These are phyloP conservation scores for Lagodon rhomboides DNA, from an alignment of 2,797 vertebrate species.

Conservation along the genomic window DNA sequence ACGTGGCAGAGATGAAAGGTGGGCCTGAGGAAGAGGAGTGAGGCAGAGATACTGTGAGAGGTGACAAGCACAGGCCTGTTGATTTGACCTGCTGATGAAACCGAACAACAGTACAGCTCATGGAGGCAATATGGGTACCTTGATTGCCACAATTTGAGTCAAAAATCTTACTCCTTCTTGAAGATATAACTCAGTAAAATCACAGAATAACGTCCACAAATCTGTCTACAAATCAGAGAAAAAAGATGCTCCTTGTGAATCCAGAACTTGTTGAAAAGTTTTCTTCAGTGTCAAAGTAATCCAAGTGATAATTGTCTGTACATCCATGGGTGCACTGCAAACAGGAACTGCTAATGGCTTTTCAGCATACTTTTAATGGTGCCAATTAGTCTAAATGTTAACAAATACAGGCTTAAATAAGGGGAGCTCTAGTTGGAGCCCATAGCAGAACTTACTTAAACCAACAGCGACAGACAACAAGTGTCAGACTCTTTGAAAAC, in stretches of 20 bases:
- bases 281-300: background rate
- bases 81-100: background rate
- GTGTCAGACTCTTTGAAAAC: background rate
- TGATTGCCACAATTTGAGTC: background rate
- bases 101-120: background rate
- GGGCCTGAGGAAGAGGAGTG: background rate
- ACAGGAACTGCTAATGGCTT: background rate
- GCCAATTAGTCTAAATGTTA: slow-evolving; percentile 1
- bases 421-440: too few relatives aligned
- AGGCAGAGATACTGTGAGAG: background rate
- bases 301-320: too few relatives aligned
- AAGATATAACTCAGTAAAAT: background rate
- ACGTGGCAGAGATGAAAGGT: background rate
- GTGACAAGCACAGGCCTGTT: background rate
- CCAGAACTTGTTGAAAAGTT: background rate
- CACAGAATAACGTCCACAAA: background rate
- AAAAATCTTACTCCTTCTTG: background rate
- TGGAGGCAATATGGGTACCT: background rate
- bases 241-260: background rate
- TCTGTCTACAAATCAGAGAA: background rate
- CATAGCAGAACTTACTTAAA: too few relatives aligned
- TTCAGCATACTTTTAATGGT: background rate
- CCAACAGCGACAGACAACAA: too few relatives aligned
- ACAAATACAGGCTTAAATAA: background rate
- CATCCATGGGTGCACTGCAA: background rate